phyloP scores from a whole-genome alignment of 2,113 vertebrate genomes.

The Sisor rabdophorus region DNA sequence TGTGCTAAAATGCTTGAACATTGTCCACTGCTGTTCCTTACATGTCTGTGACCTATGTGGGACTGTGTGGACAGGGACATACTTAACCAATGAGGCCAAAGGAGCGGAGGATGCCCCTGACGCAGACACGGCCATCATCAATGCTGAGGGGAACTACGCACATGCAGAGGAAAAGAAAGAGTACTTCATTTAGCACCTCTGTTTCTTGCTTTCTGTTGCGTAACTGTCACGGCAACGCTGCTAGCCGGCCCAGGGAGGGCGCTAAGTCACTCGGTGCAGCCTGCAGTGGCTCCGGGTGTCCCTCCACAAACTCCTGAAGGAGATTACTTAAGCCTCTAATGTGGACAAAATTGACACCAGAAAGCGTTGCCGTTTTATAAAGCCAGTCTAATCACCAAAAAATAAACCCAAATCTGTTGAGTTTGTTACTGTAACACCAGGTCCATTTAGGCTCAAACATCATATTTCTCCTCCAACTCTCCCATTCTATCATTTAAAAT shows the following conservation, averaged over 20 bases:
- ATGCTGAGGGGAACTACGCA: constrained; percentile 96
- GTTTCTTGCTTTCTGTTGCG: constrained; percentile 54
- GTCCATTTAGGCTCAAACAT: constrained; percentile 52
- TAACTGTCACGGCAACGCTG: constrained; percentile 56
- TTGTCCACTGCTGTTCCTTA: constrained; percentile 46
- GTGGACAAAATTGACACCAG: constrained; percentile 78
- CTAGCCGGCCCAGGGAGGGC: constrained; percentile 42
- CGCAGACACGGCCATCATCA: constrained; percentile 98
- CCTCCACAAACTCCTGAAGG: constrained; percentile 55
- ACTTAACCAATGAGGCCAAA: constrained; percentile 98
- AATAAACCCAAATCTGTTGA: constrained; percentile 44
- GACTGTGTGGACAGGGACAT: constrained; percentile 78
- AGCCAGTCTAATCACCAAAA: constrained; percentile 69
- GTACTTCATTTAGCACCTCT: constrained; percentile 94
- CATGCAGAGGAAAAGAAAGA: constrained; percentile 99
- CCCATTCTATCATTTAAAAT: constrained; percentile 3
- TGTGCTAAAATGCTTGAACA: constrained; percentile 50
- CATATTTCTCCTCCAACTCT: constrained; percentile 26
- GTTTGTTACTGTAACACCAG: constrained; percentile 55
- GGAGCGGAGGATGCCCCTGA: constrained; percentile 97
- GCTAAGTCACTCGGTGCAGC: constrained; percentile 55
- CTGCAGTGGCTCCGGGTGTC: constrained; percentile 51
- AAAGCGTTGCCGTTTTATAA: constrained; percentile 64
- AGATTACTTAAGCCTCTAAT: constrained; percentile 60
- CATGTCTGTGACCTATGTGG: constrained; percentile 53